Base-by-base conservation (phyloP, 2,797 vertebrate genomes). In the Argya squamiceps region DNA sequence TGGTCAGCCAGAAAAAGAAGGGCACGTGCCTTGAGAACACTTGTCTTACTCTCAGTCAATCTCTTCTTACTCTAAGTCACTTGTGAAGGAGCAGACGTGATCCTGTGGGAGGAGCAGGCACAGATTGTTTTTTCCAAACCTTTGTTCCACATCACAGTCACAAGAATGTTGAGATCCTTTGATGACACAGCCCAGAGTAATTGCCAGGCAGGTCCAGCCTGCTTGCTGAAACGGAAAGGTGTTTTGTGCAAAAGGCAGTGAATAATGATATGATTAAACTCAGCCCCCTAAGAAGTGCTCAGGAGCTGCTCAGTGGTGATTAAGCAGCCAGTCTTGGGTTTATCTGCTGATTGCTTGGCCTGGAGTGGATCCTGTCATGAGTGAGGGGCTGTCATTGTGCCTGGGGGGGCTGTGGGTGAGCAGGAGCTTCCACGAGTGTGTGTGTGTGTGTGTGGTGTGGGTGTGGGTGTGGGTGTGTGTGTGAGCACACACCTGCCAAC, bases 261-360 rank as follows among this genome's bases (percentile, higher is more conserved):
- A 93, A 93, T 90, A 96, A 93, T 92, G 85, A 32, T 68, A 53
- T 80, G 76, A 94, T 94, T 92, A 94, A 91, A 78, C 17, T 65
- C 74, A 82, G 0, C 34, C 58, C 79, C 64, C 36, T 70, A 50
- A 58, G 65, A 68, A 73, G 62, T 22, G 50, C 44, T 92, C 80
- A 71, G 5, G 30, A 68, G 88, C 77, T 27, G 24, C 53, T 63
- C 46, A 3, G 21, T 29, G 59, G 55, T 58, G 73, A 86, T 92
- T 75, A 64, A 60, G 20, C 37, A 86, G 58, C n/a, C 53, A 46
- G 27, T 53, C 65, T 36, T 4, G 2, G 24, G 67, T 74, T 88
- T 56, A 46, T 60, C 24, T 64, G 58, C 69, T 46, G 73, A 58
- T 53, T 62, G 41, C 41, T 84, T 64, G 82, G 41, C 44, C 43